Conservation (phyloP, 2,797 vertebrate species). For the Vipera latastei region DNA sequence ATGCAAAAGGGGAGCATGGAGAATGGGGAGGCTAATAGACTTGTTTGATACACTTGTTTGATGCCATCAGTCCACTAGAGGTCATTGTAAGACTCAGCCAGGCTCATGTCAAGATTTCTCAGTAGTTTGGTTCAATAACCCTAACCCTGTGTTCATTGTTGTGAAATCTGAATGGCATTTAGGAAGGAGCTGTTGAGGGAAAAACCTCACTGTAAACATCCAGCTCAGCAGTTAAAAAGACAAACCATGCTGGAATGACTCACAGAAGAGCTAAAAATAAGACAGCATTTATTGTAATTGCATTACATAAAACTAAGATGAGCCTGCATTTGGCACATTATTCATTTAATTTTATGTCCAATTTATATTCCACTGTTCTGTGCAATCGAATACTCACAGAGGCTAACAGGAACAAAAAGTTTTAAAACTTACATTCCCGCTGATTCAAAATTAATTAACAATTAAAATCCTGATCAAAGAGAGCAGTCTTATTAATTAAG, state of each 20-base stretch:
- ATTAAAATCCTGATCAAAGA: neutral
- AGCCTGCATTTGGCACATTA: neutral
- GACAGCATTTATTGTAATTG: neutral
- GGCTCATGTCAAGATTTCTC: constrained; percentile 48
- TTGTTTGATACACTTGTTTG: constrained; percentile 28
- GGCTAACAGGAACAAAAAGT: neutral
- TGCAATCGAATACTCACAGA: neutral
- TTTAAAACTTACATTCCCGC: neutral
- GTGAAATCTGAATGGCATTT: neutral
- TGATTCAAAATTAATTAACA: neutral
- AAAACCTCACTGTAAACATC: neutral
- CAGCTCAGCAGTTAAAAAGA: neutral
- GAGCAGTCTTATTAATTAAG: neutral
- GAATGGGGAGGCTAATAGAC: neutral
- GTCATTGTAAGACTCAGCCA: constrained; percentile 7
- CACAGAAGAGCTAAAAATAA: neutral
- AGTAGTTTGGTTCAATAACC: constrained; percentile 43
- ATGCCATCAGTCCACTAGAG: constrained; percentile 2
- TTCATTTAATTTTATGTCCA: neutral
- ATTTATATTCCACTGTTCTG: neutral
- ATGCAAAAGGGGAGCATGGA: neutral
- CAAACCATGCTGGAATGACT: neutral
- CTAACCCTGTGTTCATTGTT: constrained; percentile 13
- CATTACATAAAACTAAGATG: neutral
- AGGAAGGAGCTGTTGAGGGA: neutral